Base-by-base conservation (phyloP, 2,888 invertebrate species). In the Temnothorax unifasciatus region DNA sequence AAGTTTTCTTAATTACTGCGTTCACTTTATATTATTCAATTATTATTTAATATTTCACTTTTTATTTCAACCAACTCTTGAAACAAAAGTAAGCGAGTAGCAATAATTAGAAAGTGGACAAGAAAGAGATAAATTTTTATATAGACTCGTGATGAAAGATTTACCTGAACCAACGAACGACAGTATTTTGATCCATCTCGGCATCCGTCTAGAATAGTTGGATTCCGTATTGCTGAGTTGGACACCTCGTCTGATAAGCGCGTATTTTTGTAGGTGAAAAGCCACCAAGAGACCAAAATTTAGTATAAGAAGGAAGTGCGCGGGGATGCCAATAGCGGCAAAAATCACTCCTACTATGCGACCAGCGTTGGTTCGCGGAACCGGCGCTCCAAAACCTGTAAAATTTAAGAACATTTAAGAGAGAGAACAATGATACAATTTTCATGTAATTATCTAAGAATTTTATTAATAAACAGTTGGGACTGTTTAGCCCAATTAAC, bases 381-480 rank as follows among this genome's bases (percentile, higher is more conserved):
- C 96, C 0, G 97, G 97, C 0, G 97, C 97, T 0, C 97, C 97
- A 90, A 97, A 97, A 87, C 97, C 97, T 97, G 92, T 3, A 94
- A 74, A 63, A 50, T 74, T 68, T 11, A 77, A 61, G 15, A 47
- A 68, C 47, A 63, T 59, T 63, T 13, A 54, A n/a, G 13, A 61
- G 6, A 41, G 15, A 41, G 38, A 18, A n/a, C 8, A 41, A 41
- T 1, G 8, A 18, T 15, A 9, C 13, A 29, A 3, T 6, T 29
- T 25, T n/a, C 2, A 41, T 59, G 18, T 38, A 18, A 18, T 44
- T 18, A 54, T 25, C n/a, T 75, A 63, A 47, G 3, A 61, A 15
- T n/a, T 29, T 34, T 3, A 34, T 52, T 50, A 66, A 68, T 8
- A 44, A 38, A 61, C 41, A 15, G 11, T 54, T 3, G 29, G 29